Base-by-base conservation (phyloP, 2,888 invertebrate genomes). In the Tanytarsus gracilentus region DNA sequence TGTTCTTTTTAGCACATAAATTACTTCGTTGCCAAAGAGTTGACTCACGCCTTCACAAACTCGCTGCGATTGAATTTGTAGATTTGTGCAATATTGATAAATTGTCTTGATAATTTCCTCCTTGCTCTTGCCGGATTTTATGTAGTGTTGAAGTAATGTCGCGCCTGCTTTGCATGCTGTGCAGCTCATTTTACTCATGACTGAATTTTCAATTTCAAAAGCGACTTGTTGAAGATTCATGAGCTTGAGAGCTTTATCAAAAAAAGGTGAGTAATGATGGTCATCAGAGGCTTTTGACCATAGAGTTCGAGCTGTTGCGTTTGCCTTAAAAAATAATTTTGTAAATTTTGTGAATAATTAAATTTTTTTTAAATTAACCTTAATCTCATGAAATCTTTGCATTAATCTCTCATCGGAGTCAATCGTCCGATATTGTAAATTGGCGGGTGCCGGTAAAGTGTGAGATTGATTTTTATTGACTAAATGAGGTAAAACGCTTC, bases 111-210 rank as follows among this genome's bases (percentile, higher is more conserved):
- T 85, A 39, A 93, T 91, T 68, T 92, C 91, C 48, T 86, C 85
- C 65, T 88, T 86, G 48, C 84, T 86, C 74, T 89, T 89, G n/a
- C 91, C 91, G 2, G 81, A 78, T 69, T 83, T 81, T 26, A 90
- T 91, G 68, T 91, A 92, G 69, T 92, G 89, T 70, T 89, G 88
- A 23, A 93, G 74, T 27, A 93, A 75, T 0, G 91, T 88, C 50
- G 90, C 88, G 1, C 89, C 89, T 11, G 51, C 40, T 75, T 86
- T 88, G 69, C 93, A 93, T 8, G 93, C 93, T 2, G 91, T 90
- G 69, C 93, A 93, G 0, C 90, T 90, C 1, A 93, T 90, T 72
- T 85, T 88, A 1, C 90, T 90, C 85, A 91, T 85, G n/a, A 92
- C 85, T 50, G 89, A 89, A 66, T 90, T 90, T 75, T 93, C 92